Evolutionary conservation across 1,140 invertebrate genomes (phyloP), one percentile per base, ranked within the genome.

Genomic region (Batillaria attramentaria): DNA sequence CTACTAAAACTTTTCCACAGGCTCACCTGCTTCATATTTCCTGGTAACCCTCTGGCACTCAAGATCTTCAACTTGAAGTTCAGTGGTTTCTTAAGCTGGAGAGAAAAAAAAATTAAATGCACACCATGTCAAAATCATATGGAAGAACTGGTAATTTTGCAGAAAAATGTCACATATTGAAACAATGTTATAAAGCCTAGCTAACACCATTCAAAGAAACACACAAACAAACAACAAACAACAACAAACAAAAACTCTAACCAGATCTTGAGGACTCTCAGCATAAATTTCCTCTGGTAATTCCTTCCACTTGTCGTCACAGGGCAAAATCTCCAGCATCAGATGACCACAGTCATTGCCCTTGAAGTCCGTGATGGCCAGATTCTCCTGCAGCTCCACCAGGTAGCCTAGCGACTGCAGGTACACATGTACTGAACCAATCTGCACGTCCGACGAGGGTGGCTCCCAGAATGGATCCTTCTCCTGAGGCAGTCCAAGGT

Each of bases 401-500:
- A 93, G 85, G 83, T 93, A 93, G n/a, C 92, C 92, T 46, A 94
- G 82, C 24, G 93, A 92, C 86, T 93, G 92, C 10, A 94, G 86
- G 83, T 90, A 92, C 4, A 94, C 88, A 62, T 93, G 91, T 1
- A 88, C 91, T 33, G 91, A 92, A 28, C 94, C 94, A 78, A 94
- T 92, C 62, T 91, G 84, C 6, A 93, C 89, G 77, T 93, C 92
- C 0, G 90, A 89, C 1, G 90, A 89, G 0, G 92, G 84, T 41
- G 93, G 90, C 82, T 94, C 93, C 81, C 92, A 90, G 87, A 94
- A 94, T 57, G 94, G 94, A 89, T 94, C 94, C 77, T 91, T 89
- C 31, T 93, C 91, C 93, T 94, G 84, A n/a, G n/a, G n/a, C 2
- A 68, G 13, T 54, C n/a, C n/a, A 16, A 16, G 16, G n/a, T 54